These are phyloP conservation scores for Cryptoblepharus egeriae DNA, from an alignment of 2,797 vertebrate species.

Conservation along the genomic window DNA sequence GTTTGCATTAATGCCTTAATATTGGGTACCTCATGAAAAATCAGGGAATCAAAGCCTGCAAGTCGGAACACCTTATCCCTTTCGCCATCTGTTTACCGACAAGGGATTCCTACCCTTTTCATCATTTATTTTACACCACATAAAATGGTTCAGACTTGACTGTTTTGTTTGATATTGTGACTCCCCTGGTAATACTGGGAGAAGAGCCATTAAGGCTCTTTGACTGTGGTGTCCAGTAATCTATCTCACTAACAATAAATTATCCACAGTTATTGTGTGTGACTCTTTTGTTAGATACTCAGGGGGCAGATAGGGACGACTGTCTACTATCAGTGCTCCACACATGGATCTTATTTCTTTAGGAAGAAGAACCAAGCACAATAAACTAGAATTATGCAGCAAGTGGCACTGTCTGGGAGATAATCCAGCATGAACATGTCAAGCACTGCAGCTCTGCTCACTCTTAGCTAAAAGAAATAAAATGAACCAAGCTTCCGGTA, in stretches of 20 bases:
- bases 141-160: neutral
- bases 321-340: constrained; percentile 7
- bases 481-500: constrained; percentile 40
- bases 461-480: constrained; percentile 38
- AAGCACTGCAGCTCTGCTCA: constrained; percentile 34
- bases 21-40: neutral
- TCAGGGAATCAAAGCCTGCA: neutral
- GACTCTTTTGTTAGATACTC: neutral
- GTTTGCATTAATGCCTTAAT: neutral
- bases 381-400: constrained; percentile 39
- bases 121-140: neutral
- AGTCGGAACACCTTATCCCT: fast-evolving
- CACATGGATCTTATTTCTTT: neutral
- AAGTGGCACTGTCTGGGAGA: constrained; percentile 34
- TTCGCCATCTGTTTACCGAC: too few species aligned
- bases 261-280: constrained; percentile 4
- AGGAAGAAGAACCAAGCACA: constrained; percentile 40
- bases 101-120: neutral
- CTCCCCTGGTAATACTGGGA: constrained; percentile 3
- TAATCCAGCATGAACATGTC: constrained; percentile 3
- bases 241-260: constrained; percentile 17
- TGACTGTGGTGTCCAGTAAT: neutral
- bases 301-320: neutral
- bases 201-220: neutral
- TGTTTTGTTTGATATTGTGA: neutral